Conservation (phyloP, 1,140 invertebrate genomes). For the Saxidomus purpurata region DNA sequence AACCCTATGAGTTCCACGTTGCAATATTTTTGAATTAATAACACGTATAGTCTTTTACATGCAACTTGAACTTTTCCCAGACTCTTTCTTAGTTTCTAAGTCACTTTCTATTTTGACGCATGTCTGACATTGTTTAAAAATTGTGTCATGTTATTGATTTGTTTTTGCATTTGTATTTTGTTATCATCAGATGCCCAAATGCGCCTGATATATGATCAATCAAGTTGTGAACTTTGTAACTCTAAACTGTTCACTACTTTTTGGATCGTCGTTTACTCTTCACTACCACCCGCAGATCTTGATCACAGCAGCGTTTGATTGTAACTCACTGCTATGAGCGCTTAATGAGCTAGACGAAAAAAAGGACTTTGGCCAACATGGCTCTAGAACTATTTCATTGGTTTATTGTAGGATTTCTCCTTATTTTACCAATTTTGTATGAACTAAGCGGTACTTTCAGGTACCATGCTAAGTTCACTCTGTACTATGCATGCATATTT, state of each 20-base stretch:
- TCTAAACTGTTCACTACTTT: not conserved
- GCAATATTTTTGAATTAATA: no score
- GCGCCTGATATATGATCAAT: no score
- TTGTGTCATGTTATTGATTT: no score
- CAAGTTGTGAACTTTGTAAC: no score
- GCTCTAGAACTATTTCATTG: slow-evolving; percentile 75
- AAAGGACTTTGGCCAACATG: slow-evolving; percentile 68
- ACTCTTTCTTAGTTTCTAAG: no score
- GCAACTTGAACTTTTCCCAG: no score
- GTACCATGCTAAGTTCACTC: slow-evolving; percentile 77
- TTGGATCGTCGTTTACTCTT: not conserved
- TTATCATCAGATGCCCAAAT: no score
- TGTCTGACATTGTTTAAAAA: no score
- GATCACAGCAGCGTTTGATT: not conserved
- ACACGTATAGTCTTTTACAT: no score
- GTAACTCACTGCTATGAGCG: not conserved
- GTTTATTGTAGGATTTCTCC: slow-evolving; percentile 70
- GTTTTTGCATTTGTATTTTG: no score
- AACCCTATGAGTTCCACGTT: no score
- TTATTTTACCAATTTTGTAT: slow-evolving; percentile 76
- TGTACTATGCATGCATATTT: slow-evolving; percentile 72
- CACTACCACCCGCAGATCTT: not conserved
- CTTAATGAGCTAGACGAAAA: not conserved
- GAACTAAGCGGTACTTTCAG: slow-evolving; percentile 74
- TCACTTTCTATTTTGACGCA: no score